These are phyloP conservation scores for Tenthredo mesomela DNA, from an alignment of 2,888 invertebrate species.

Conservation along the genomic window DNA sequence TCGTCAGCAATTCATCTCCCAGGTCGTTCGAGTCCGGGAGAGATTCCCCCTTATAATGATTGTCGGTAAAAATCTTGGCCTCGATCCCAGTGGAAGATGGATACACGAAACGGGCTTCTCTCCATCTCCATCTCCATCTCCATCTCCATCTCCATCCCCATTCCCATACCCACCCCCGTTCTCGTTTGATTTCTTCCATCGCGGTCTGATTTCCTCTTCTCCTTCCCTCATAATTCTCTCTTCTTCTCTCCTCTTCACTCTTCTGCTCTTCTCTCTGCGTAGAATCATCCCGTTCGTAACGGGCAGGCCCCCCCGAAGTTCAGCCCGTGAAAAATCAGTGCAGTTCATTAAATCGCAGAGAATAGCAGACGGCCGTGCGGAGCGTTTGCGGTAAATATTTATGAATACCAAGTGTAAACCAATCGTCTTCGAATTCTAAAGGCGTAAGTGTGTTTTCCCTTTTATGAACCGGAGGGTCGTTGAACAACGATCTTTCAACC, in stretches of 20 bases:
- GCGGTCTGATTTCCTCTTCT: constrained; percentile 22
- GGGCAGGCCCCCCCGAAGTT: background rate
- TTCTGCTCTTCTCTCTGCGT: background rate
- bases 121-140: constrained; percentile 11
- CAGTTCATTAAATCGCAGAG: constrained; percentile 75
- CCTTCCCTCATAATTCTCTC: background rate
- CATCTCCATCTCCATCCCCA: background rate
- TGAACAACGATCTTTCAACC: background rate
- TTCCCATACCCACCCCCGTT: background rate
- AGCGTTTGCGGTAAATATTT: constrained; percentile 73
- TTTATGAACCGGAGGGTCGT: constrained; percentile 55
- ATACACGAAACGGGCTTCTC: constrained; percentile 31
- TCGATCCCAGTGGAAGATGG: constrained; percentile 40
- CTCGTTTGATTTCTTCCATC: constrained; percentile 28
- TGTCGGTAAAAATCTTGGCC: constrained; percentile 41
- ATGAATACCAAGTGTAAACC: constrained; percentile 66
- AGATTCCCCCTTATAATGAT: constrained; percentile 40
- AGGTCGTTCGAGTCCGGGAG: background rate
- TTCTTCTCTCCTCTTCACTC: background rate
- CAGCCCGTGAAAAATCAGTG: constrained; percentile 72
- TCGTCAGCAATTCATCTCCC: constrained; percentile 47
- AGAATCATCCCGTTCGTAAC: constrained; percentile 31
- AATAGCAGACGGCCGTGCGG: constrained; percentile 63
- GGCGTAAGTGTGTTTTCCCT: constrained; percentile 42
- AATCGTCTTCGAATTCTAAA: constrained; percentile 1